phyloP scores from a whole-genome alignment of 2,888 invertebrate species.

The Aphrophora alni region DNA sequence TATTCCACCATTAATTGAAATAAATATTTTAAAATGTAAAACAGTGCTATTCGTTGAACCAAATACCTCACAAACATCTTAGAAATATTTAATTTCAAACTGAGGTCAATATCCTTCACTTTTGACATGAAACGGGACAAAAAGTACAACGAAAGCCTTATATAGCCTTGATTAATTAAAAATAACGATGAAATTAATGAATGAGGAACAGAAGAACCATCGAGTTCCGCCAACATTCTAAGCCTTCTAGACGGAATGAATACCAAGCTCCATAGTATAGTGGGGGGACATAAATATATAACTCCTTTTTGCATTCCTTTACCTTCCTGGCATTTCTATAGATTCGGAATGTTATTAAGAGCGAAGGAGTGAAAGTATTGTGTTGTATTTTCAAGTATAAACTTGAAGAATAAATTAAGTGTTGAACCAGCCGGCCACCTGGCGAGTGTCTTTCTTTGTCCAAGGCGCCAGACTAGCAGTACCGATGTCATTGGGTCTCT shows the following conservation, averaged over 20 bases:
- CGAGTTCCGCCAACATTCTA: neutral
- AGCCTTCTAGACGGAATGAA: neutral
- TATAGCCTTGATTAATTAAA: neutral
- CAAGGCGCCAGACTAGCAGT: neutral
- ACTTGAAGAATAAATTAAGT: neutral
- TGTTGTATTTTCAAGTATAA: neutral
- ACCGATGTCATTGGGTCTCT: neutral
- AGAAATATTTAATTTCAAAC: too few relatives aligned
- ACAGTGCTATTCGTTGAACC: too few relatives aligned
- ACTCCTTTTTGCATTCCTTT: neutral
- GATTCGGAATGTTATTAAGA: neutral
- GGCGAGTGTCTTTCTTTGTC: neutral
- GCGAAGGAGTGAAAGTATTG: neutral
- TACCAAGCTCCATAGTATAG: neutral
- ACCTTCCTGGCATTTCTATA: neutral
- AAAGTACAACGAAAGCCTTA: neutral
- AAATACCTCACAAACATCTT: too few relatives aligned
- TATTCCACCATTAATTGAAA: too few relatives aligned
- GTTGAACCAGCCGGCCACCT: neutral
- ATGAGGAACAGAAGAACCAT: neutral
- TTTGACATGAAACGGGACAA: neutral
- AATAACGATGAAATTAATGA: neutral
- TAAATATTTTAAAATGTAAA: too few relatives aligned
- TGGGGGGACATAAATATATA: neutral
- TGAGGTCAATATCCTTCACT: neutral